Percentiles rank a stretch among this genome's conserved stretches.
Conservation (phyloP, 2,797 vertebrate genomes). For the Sebastes diaconus region DNA sequence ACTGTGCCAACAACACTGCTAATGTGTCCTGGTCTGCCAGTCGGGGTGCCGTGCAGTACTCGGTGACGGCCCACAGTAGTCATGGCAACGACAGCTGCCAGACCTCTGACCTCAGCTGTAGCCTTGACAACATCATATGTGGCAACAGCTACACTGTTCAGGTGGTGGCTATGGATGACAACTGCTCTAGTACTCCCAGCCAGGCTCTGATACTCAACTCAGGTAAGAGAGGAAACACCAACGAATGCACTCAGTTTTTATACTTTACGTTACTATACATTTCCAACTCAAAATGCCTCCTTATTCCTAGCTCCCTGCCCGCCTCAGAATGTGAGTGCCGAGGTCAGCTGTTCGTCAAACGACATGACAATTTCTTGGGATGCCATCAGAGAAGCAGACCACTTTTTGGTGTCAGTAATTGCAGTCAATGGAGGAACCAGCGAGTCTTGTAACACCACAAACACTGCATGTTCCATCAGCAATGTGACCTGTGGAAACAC, state of each 20-base stretch:
- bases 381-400: slow-evolving; percentile 38
- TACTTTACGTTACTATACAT: not conserved
- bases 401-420: slow-evolving; percentile 56
- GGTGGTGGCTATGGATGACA: slow-evolving; percentile 55
- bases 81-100: slow-evolving; percentile 55
- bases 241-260: not conserved
- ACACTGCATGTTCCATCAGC: slow-evolving; percentile 52
- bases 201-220: slow-evolving; percentile 49
- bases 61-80: slow-evolving; percentile 40
- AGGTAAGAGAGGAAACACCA: slow-evolving; percentile 50
- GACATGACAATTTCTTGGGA: slow-evolving; percentile 67
- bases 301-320: slow-evolving; percentile 68
- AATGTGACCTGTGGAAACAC: slow-evolving; percentile 68
- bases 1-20: slow-evolving; percentile 68
- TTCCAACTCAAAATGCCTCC: not conserved
- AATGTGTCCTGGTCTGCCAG: slow-evolving; percentile 74
- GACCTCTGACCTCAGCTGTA: slow-evolving; percentile 52
- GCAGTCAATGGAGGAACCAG: slow-evolving; percentile 12
- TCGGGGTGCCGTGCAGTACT: slow-evolving; percentile 65
- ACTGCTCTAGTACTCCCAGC: slow-evolving; percentile 71
- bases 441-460: slow-evolving; percentile 65
- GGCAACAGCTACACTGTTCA: slow-evolving; percentile 63
- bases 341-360: slow-evolving; percentile 63
- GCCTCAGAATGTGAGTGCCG: slow-evolving; percentile 64
- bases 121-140: slow-evolving; percentile 61